Percentiles rank a stretch among this genome's conserved stretches.
phyloP scores from a whole-genome alignment of 1,140 invertebrate species.

The Atopsyche davidsoni region DNA sequence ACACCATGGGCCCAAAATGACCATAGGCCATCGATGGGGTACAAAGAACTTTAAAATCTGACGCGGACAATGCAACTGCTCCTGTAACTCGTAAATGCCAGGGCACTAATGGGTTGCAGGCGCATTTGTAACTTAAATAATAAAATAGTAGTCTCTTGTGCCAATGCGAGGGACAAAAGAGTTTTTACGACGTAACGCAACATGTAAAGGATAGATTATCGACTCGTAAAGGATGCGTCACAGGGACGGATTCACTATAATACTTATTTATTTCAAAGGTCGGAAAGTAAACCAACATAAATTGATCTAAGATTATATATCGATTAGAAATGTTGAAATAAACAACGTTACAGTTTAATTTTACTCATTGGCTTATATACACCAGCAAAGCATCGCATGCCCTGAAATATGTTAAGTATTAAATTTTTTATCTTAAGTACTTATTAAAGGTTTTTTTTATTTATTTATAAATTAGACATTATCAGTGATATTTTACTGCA shows the following conservation, averaged over 20 bases:
- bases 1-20: not conserved
- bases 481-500: too few species aligned
- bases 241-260: not conserved
- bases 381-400: too few species aligned
- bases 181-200: constrained; percentile 18
- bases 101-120: constrained; percentile 26
- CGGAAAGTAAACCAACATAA: too few species aligned
- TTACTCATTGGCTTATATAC: too few species aligned
- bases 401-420: too few species aligned
- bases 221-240: constrained; percentile 17
- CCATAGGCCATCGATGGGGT: not conserved
- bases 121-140: constrained; percentile 19
- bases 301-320: too few species aligned
- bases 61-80: constrained; percentile 15
- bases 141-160: constrained; percentile 19
- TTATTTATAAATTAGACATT: too few species aligned
- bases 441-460: too few species aligned
- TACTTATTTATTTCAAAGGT: not conserved
- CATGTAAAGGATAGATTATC: constrained; percentile 22
- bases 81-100: constrained; percentile 25
- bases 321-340: too few species aligned
- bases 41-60: too few species aligned
- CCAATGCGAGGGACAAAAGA: constrained; percentile 13
- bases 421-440: too few species aligned
- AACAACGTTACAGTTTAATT: too few species aligned